Conservation (phyloP, 2,888 invertebrate genomes). For the Drosophila putrida region DNA sequence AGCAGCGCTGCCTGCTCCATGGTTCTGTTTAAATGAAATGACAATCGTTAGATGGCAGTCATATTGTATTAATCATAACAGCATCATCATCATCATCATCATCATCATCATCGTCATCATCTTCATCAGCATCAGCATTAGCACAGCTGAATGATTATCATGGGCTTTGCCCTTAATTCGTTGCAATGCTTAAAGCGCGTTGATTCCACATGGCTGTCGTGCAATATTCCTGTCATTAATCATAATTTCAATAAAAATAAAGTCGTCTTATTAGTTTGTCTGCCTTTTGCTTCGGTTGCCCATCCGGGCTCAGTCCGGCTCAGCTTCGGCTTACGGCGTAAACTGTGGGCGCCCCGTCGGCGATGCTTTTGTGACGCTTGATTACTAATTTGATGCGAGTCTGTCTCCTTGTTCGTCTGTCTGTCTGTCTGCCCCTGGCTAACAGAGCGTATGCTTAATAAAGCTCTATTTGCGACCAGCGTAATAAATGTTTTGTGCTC, state of each 20-base stretch:
- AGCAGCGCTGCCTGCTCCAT: constrained; percentile 27
- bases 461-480: constrained; percentile 59
- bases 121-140: constrained; percentile 16
- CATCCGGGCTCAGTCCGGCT: constrained; percentile 20
- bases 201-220: constrained; percentile 52
- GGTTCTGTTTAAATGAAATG: constrained; percentile 16
- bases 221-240: constrained; percentile 76
- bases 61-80: constrained; percentile 15
- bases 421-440: constrained; percentile 26
- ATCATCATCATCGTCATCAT: constrained; percentile 24
- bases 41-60: constrained; percentile 26
- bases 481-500: constrained; percentile 56
- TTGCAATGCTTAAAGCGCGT: constrained; percentile 39
- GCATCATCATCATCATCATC: constrained; percentile 12
- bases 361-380: constrained; percentile 61
- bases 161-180: constrained; percentile 57
- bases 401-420: constrained; percentile 11
- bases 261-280: constrained; percentile 67
- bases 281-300: constrained; percentile 18
- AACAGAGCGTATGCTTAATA: constrained; percentile 68
- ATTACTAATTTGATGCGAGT: constrained; percentile 69
- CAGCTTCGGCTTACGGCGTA: constrained; percentile 41
- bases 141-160: constrained; percentile 18
- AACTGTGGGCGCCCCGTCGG: constrained; percentile 22
- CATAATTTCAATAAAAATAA: constrained; percentile 81